phyloP scores from a whole-genome alignment of 2,888 invertebrate species.

The Tyria jacobaeae region DNA sequence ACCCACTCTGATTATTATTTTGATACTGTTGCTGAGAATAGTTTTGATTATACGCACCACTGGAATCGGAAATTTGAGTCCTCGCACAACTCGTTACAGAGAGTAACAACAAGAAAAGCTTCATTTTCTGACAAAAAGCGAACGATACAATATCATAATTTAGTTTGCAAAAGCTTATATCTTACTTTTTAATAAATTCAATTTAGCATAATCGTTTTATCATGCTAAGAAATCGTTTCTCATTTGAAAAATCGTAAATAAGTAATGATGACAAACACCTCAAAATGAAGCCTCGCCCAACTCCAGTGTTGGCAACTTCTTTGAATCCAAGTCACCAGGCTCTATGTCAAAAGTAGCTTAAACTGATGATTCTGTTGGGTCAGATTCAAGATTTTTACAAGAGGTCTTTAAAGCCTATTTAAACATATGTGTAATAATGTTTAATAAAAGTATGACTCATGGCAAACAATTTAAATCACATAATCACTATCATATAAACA shows the following conservation, averaged over 20 bases:
- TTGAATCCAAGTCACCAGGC: too few species aligned
- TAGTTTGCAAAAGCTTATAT: conserved; percentile 15
- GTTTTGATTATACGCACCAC: conserved; percentile 68
- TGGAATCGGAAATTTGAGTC: conserved; percentile 68
- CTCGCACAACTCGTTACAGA: conserved; percentile 65
- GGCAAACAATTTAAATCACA: too few species aligned
- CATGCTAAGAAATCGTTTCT: conserved; percentile 51
- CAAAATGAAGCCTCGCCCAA: conserved; percentile 62
- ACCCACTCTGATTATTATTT: conserved; percentile 65
- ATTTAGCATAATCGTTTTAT: conserved; percentile 39
- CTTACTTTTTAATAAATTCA: conserved; percentile 10
- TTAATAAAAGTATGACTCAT: too few species aligned
- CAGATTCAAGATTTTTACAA: too few species aligned
- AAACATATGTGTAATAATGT: too few species aligned
- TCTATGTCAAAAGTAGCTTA: too few species aligned
- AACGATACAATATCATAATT: conserved; percentile 31
- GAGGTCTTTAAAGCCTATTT: too few species aligned
- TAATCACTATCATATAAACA: too few species aligned
- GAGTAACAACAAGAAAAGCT: conserved; percentile 64
- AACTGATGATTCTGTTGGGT: too few species aligned
- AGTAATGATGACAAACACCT: conserved; percentile 53
- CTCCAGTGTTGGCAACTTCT: not conserved
- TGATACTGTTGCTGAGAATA: conserved; percentile 68
- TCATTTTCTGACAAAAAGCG: conserved; percentile 67
- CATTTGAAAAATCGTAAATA: conserved; percentile 49